phyloP scores from a whole-genome alignment of 2,113 vertebrate genomes.

The Charadrius vociferus region DNA sequence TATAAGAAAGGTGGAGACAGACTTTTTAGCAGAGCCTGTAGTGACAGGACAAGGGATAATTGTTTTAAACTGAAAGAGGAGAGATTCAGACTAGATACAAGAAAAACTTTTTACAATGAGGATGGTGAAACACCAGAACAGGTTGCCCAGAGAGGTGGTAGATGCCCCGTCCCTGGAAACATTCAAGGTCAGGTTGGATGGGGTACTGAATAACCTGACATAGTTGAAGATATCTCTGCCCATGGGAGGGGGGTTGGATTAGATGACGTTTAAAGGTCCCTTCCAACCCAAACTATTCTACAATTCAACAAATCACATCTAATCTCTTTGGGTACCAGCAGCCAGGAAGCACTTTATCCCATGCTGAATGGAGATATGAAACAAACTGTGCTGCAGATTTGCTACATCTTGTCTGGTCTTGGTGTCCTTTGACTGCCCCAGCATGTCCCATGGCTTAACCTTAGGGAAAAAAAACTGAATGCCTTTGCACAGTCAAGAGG shows the following conservation, averaged over 20 bases:
- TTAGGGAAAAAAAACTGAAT: too few relatives aligned
- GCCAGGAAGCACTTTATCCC: neutral
- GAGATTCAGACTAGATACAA: rapidly evolving
- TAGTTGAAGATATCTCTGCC: neutral
- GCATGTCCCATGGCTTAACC: neutral
- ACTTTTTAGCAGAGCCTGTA: too few relatives aligned
- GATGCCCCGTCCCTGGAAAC: neutral
- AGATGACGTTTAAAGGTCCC: neutral
- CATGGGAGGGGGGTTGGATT: rapidly evolving
- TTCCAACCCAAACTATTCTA: neutral
- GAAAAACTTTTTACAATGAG: rapidly evolving
- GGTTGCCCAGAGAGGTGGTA: neutral
- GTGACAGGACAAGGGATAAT: rapidly evolving
- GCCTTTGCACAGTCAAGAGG: neutral
- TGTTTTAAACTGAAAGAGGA: neutral
- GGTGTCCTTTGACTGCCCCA: neutral
- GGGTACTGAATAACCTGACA: neutral
- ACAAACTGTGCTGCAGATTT: neutral
- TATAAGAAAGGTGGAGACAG: neutral
- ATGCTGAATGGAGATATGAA: neutral
- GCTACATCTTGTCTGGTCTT: neutral
- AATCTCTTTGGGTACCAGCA: neutral
- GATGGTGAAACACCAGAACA: neutral
- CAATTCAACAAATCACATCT: neutral
- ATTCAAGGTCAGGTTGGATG: neutral